These are phyloP conservation scores for Zoanthus sansibaricus DNA, from an alignment of 92 coral and sea anemone genomes.

Conservation along the genomic window DNA sequence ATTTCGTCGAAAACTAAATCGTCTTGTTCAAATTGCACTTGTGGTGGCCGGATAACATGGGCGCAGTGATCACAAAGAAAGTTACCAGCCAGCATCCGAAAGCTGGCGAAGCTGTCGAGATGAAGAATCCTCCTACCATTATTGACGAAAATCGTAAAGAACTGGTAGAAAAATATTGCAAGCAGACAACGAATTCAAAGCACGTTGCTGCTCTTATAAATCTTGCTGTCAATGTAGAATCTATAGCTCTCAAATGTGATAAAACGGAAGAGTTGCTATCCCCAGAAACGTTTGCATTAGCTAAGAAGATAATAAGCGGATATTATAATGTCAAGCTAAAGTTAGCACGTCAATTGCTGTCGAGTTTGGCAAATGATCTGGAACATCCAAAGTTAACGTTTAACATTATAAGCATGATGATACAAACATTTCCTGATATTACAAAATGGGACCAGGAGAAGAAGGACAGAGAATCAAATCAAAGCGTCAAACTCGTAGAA, in stretches of 20 bases:
- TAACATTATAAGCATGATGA: slow-evolving; percentile 28
- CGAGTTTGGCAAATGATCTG: slow-evolving; percentile 50
- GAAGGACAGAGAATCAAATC: background rate
- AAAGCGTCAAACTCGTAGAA: background rate
- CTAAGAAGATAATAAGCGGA: background rate
- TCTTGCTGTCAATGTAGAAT: background rate
- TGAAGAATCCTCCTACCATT: background rate
- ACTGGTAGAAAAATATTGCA: slow-evolving; percentile 24
- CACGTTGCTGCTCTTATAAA: slow-evolving; percentile 20
- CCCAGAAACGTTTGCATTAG: background rate
- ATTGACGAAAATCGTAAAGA: slow-evolving; percentile 12
- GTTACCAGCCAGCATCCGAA: background rate
- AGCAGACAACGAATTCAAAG: background rate
- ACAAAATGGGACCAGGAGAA: slow-evolving; percentile 56
- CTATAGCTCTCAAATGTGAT: slow-evolving; percentile 20
- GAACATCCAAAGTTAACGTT: slow-evolving; percentile 51
- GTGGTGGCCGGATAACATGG: background rate
- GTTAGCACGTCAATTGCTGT: background rate
- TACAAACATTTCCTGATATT: slow-evolving; percentile 17
- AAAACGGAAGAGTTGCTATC: slow-evolving; percentile 4
- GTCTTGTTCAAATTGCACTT: background rate
- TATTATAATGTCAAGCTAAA: background rate
- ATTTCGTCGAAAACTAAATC: background rate
- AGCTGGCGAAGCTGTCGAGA: background rate
- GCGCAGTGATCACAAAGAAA: slow-evolving; percentile 22